Conservation (phyloP, 2,797 vertebrate species). For the Anniella stebbinsi region DNA sequence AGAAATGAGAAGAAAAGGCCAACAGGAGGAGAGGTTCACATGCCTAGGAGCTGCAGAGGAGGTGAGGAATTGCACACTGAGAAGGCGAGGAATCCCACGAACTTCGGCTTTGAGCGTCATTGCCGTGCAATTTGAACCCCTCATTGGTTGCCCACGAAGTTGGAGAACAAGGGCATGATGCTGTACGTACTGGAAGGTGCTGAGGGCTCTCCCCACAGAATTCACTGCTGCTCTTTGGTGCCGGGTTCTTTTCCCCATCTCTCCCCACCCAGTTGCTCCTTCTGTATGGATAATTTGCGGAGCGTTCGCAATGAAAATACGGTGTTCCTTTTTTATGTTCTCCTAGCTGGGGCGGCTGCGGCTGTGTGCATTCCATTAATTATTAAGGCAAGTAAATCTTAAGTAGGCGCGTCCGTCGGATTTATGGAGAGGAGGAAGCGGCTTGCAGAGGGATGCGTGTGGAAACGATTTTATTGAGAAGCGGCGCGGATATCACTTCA, state of each 20-base stretch:
- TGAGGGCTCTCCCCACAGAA: background rate
- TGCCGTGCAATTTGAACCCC: background rate
- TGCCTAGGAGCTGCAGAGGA: background rate
- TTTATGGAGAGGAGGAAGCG: background rate
- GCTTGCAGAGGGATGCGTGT: background rate
- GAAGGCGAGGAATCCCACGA: background rate
- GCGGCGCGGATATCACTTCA: background rate
- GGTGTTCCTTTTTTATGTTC: background rate
- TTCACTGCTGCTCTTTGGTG: background rate
- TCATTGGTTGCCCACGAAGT: background rate
- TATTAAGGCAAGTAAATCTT: constrained; percentile 33
- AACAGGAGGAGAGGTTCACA: background rate
- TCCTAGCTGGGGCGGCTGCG: background rate
- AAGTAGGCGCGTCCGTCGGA: background rate
- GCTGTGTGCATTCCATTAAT: constrained; percentile 6
- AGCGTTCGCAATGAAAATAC: background rate
- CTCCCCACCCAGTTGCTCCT: too few relatives aligned
- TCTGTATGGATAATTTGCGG: background rate
- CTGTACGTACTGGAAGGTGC: background rate
- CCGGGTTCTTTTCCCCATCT: too few relatives aligned
- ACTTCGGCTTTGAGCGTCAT: background rate
- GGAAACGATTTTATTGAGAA: constrained; percentile 10
- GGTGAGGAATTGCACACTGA: background rate
- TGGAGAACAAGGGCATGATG: background rate
- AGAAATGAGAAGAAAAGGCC: background rate